Percentiles rank a stretch among this genome's conserved stretches.
Conservation (phyloP, 2,888 invertebrate genomes). For the Machimus atricapillus region DNA sequence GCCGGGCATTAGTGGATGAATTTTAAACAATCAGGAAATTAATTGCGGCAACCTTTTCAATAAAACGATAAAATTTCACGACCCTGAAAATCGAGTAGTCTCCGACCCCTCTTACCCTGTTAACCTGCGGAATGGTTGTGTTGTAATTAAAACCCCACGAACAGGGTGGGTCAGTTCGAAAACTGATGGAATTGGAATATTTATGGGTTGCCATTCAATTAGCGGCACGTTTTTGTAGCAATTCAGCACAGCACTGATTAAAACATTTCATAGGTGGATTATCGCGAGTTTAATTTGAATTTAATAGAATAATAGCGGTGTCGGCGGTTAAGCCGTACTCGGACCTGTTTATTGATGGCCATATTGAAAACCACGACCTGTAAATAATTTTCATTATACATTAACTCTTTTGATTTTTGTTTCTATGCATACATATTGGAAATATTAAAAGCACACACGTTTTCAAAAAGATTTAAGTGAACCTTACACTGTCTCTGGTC, state of each 20-base stretch:
- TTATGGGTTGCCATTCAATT: neutral
- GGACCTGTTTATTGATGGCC: neutral
- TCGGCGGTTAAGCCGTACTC: neutral
- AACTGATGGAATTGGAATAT: neutral
- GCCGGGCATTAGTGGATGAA: neutral
- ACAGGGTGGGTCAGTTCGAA: neutral
- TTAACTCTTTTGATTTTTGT: neutral
- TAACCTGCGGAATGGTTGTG: neutral
- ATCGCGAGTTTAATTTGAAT: neutral
- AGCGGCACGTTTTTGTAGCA: neutral
- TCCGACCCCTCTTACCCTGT: neutral
- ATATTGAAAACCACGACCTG: neutral
- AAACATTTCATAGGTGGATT: neutral
- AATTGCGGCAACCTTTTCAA: neutral
- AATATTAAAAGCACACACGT: too few relatives aligned
- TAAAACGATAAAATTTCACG: neutral
- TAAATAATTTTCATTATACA: neutral
- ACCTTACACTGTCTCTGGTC: too few relatives aligned
- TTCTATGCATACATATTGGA: too few relatives aligned
- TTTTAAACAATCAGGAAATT: neutral
- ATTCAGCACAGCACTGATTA: neutral
- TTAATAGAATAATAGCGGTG: neutral
- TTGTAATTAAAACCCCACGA: neutral
- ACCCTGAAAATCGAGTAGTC: neutral
- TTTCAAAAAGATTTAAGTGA: too few relatives aligned